These are phyloP conservation scores for Manacus vitellinus DNA, from an alignment of 2,113 vertebrate genomes.

Conservation along the genomic window DNA sequence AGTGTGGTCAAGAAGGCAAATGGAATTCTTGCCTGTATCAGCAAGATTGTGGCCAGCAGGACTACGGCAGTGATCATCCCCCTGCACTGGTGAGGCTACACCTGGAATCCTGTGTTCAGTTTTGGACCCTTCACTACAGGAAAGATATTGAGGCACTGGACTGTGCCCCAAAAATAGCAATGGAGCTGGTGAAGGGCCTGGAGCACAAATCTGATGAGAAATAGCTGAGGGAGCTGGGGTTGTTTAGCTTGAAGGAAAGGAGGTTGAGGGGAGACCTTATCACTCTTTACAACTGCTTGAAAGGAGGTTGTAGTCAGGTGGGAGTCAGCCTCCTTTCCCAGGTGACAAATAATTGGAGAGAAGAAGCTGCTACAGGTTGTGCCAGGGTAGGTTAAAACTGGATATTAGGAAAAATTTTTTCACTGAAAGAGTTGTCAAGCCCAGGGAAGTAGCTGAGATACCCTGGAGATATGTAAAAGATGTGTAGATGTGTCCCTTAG, in stretches of 20 bases:
- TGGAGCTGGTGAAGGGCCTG: neutral
- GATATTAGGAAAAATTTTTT: neutral
- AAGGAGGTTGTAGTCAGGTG: neutral
- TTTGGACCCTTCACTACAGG: neutral
- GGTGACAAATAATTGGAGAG: neutral
- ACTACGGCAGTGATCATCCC: fast-evolving
- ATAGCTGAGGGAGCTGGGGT: neutral
- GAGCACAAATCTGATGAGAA: neutral
- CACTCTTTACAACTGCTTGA: neutral
- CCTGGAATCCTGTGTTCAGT: neutral
- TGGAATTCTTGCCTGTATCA: neutral
- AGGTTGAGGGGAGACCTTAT: neutral
- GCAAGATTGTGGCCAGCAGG: neutral
- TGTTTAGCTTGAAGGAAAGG: neutral
- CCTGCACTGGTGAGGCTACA: neutral
- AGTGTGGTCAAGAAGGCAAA: neutral
- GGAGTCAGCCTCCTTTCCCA: neutral
- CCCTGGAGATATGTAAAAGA: neutral
- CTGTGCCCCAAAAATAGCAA: fast-evolving
- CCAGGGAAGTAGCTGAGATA: neutral
- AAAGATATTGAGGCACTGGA: neutral
- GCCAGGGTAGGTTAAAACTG: neutral
- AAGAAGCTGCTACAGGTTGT: neutral
- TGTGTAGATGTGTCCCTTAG: neutral
- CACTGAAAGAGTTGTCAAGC: neutral